These are phyloP conservation scores for Rhogogaster chlorosoma DNA, from an alignment of 2,888 invertebrate species.

Conservation along the genomic window DNA sequence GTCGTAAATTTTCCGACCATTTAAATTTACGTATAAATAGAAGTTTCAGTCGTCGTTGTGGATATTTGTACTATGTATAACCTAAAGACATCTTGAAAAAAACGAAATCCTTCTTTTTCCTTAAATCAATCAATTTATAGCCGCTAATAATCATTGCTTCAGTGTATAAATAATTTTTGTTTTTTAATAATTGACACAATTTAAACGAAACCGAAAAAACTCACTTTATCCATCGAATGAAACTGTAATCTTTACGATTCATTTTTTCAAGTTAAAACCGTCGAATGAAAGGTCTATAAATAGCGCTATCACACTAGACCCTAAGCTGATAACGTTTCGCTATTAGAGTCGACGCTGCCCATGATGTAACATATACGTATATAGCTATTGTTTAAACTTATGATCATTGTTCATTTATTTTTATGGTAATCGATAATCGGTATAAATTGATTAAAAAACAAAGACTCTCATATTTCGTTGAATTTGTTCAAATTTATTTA, in stretches of 20 bases:
- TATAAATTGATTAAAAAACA: not conserved
- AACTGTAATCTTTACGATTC: slow-evolving; percentile 7
- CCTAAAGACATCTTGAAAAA: not conserved
- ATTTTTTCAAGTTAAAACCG: not conserved
- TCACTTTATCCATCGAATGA: not conserved
- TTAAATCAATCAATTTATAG: too few relatives aligned
- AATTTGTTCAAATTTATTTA: not conserved
- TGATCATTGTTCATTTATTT: not conserved
- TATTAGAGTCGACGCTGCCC: not conserved
- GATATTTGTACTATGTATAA: not conserved
- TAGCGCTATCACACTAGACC: slow-evolving; percentile 20
- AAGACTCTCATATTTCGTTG: not conserved
- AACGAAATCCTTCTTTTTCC: too few relatives aligned
- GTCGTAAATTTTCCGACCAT: not conserved
- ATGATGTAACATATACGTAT: not conserved
- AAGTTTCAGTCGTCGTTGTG: not conserved
- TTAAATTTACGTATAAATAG: not conserved
- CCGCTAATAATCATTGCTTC: not conserved
- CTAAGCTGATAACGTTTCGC: slow-evolving; percentile 27
- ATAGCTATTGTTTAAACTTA: not conserved
- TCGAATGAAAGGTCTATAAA: slow-evolving; percentile 20
- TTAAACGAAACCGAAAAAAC: too few relatives aligned
- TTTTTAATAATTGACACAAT: not conserved
- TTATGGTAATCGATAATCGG: not conserved
- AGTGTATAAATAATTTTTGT: not conserved